Percentiles rank a stretch among this genome's conserved stretches.
These are phyloP conservation scores for Astur gentilis DNA, from an alignment of 2,113 vertebrate genomes.

Conservation along the genomic window DNA sequence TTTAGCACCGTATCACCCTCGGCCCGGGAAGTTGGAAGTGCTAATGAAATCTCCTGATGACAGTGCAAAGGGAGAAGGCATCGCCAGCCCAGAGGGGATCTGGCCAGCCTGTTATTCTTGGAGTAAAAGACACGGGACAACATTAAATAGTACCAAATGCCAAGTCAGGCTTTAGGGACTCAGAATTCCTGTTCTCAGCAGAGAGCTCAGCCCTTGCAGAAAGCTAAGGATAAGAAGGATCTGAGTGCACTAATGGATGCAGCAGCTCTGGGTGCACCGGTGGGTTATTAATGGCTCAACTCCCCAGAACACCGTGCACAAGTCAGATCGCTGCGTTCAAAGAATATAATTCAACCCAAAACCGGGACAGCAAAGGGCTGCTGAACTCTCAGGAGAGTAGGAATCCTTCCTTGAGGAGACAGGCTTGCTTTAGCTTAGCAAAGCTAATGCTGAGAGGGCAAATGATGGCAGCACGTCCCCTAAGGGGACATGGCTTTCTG, in stretches of 20 bases:
- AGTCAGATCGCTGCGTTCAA: not conserved
- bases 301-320: not conserved
- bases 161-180: not conserved
- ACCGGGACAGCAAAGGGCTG: not conserved
- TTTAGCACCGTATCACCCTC: constrained; percentile 43
- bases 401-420: not conserved
- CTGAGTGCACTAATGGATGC: not conserved
- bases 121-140: not conserved
- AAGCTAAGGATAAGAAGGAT: not conserved
- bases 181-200: not conserved
- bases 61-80: constrained; percentile 5
- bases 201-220: not conserved
- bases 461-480: not conserved
- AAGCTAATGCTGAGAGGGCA: not conserved
- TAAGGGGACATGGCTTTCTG: not conserved
- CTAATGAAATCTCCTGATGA: constrained; percentile 53
- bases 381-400: not conserved
- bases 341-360: not conserved
- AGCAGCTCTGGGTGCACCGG: not conserved
- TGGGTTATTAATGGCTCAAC: not conserved
- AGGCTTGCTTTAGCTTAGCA: not conserved
- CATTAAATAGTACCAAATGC: not conserved
- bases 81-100: not conserved
- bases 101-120: not conserved
- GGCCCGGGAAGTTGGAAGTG: not conserved